Base-by-base conservation (phyloP, 2,113 vertebrate species). In the Grantiella picta region DNA sequence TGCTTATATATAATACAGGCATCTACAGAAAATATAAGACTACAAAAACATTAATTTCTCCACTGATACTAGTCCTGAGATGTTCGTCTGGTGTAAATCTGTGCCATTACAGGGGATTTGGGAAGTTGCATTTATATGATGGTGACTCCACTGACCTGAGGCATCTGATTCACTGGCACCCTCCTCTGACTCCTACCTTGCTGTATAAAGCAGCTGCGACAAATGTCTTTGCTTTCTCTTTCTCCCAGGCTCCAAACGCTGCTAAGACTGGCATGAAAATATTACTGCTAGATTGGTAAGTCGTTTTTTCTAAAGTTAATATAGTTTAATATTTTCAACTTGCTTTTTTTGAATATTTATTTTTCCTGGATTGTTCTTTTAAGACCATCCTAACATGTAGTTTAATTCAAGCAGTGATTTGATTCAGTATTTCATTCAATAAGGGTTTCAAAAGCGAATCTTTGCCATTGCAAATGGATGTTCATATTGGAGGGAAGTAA, bases 221-320 rank as follows among this genome's bases (percentile, higher is more conserved):
- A 54, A 82, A 77, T 45, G 3, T 45, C 35, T 86, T 49, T 86
- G 3, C 25, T 90, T 91, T 29, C 14, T 96, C 21, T 96, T 87
- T 90, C n/a, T 25, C 10, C 17, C 36, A 97, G 96, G 42, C 12
- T 65, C 42, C 61, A 45, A 17, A 8, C 2, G 7, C 42, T 69
- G 27, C n/a, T 61, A 42, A 78, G 75, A 73, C 20, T 38, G 57
- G 29, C 5, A 0, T 60, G 50, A 83, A 86, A 94, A 59, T 40
- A 60, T 49, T 57, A 52, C 63, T 40, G 53, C 40, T n/a, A 82
- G 54, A 73, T 52, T 31, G 94, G 96, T 97, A 93, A 97, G 96
- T 95, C 35, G 3, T 38, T 84, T 35, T 72, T 12, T 1, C 82
- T 90, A 65, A n/a, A 59, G 13, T 72, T 63, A 54, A 42, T 38